These are phyloP conservation scores for Prochilodus magdalenae DNA, from an alignment of 2,113 vertebrate species.

Conservation along the genomic window DNA sequence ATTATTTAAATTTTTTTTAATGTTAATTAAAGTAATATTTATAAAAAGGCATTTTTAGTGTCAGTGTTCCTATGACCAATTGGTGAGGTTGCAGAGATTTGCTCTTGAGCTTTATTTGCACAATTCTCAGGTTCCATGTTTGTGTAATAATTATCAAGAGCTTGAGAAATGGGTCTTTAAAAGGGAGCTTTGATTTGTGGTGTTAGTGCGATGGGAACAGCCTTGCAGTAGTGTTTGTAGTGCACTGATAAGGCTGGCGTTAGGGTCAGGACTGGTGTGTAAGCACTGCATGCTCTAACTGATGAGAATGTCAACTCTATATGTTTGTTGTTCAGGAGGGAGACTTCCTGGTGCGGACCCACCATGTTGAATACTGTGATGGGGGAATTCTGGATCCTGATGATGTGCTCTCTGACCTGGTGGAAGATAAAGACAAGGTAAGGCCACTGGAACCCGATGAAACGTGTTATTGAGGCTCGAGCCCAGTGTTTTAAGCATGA, in stretches of 20 bases:
- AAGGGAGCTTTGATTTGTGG: constrained; percentile 16
- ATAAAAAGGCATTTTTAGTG: neutral
- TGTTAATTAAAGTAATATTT: neutral
- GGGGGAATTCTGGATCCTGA: constrained; percentile 98
- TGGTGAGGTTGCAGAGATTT: neutral
- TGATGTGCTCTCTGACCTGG: constrained; percentile 92
- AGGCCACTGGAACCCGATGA: constrained; percentile 13
- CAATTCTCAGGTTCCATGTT: neutral
- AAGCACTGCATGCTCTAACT: constrained; percentile 21
- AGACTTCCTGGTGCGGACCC: constrained; percentile 89
- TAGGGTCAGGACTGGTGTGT: neutral
- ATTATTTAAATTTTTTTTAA: neutral
- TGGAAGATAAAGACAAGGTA: constrained; percentile 98
- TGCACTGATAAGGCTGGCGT: constrained; percentile 13
- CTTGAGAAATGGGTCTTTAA: neutral
- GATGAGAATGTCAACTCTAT: constrained; percentile 10
- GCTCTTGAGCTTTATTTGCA: neutral
- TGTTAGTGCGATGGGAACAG: constrained; percentile 22
- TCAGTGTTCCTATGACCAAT: neutral
- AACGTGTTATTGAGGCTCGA: neutral
- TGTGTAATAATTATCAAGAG: neutral
- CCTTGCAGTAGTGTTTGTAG: constrained; percentile 24
- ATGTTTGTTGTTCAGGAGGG: constrained; percentile 80
- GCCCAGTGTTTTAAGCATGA: neutral
- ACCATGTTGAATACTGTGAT: constrained; percentile 95